Conservation (phyloP, 1,140 invertebrate genomes). For the Gonatopus flavifemur region DNA sequence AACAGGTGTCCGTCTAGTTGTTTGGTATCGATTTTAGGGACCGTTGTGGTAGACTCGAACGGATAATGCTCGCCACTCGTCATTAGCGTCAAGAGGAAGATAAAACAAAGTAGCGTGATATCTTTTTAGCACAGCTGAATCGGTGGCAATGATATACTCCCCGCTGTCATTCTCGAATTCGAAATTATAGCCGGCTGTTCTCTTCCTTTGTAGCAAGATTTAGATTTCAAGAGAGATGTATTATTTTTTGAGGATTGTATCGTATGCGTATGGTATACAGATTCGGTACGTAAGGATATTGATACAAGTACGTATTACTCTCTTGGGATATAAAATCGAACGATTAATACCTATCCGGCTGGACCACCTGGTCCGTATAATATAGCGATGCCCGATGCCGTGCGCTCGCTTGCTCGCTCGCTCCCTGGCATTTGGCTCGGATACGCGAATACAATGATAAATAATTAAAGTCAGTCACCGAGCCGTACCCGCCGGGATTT, state of each 20-base stretch:
- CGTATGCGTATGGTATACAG: no score
- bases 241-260: slow-evolving; percentile 17
- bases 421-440: no score
- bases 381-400: slow-evolving; percentile 6
- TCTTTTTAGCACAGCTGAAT: slow-evolving; percentile 9
- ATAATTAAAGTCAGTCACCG: slow-evolving; percentile 38
- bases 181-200: background rate
- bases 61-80: no score
- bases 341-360: slow-evolving; percentile 28
- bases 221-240: slow-evolving; percentile 14
- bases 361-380: slow-evolving; percentile 13
- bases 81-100: no score
- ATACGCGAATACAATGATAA: slow-evolving; percentile 34
- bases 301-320: slow-evolving; percentile 13
- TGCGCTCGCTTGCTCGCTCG: background rate
- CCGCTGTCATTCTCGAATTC: background rate
- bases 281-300: no score
- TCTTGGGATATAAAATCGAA: slow-evolving; percentile 12
- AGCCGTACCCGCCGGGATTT: slow-evolving; percentile 1
- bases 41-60: no score
- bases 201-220: background rate
- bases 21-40: no score
- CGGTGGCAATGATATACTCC: slow-evolving; percentile 3
- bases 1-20: no score
- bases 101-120: no score